phyloP scores from a whole-genome alignment of 35 echinoderm and acorn worm species.

The Patiria miniata region DNA sequence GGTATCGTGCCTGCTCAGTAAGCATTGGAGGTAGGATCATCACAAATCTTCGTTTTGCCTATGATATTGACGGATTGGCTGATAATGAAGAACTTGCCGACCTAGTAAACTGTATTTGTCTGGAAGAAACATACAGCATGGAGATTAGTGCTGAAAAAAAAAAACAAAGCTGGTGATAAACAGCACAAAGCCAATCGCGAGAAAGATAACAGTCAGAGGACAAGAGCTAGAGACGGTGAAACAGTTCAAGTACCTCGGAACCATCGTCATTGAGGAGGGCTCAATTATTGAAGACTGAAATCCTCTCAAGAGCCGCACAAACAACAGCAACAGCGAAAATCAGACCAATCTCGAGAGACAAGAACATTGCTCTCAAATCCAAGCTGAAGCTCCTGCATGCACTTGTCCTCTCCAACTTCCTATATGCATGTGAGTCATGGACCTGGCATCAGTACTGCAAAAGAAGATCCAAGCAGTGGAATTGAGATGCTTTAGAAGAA shows the following conservation, averaged over 20 bases:
- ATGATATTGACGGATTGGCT: slow-evolving; percentile 55
- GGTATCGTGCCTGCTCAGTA: slow-evolving; percentile 41
- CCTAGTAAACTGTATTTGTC: not conserved
- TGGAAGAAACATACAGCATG: slow-evolving; percentile 29
- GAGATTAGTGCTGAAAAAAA: slow-evolving; percentile 23
- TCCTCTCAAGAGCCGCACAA: not conserved
- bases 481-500: no score
- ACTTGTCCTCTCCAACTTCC: not conserved
- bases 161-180: slow-evolving; percentile 19
- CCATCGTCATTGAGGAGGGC: slow-evolving; percentile 5
- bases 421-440: slow-evolving; percentile 25
- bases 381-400: slow-evolving; percentile 4
- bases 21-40: slow-evolving; percentile 58
- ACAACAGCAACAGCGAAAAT: not conserved
- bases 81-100: not conserved
- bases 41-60: no score
- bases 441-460: no score
- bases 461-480: no score
- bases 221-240: no score
- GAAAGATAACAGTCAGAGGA: slow-evolving; percentile 11
- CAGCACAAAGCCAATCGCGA: not conserved
- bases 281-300: slow-evolving; percentile 9
- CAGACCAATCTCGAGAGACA: not conserved
- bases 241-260: no score
- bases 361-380: not conserved